Conservation (phyloP, 2,888 invertebrate species). For the Epinotia nisella region DNA sequence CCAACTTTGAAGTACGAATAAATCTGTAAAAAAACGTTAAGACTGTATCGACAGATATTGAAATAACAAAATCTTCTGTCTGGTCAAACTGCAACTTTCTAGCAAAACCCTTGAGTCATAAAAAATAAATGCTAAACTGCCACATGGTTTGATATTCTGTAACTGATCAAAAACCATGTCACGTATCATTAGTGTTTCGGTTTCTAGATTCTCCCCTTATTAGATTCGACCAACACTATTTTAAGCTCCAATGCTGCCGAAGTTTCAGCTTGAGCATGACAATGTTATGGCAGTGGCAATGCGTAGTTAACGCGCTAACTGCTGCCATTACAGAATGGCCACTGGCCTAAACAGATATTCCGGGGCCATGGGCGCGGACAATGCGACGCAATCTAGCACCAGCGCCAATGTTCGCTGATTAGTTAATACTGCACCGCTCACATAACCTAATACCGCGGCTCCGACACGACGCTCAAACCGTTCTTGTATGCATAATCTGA, state of each 20-base stretch:
- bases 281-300: slow-evolving; percentile 44
- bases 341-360: slow-evolving; percentile 84
- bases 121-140: background rate
- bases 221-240: background rate
- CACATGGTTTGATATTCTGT: background rate
- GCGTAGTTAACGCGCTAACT: slow-evolving; percentile 71
- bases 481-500: slow-evolving; percentile 84
- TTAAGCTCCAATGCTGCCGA: slow-evolving; percentile 4
- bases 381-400: slow-evolving; percentile 80
- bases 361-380: slow-evolving; percentile 80
- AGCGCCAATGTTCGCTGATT: slow-evolving; percentile 81
- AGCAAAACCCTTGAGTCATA: background rate
- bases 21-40: background rate
- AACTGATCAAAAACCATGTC: too few relatives aligned
- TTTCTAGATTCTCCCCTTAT: slow-evolving; percentile 1
- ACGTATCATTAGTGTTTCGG: background rate
- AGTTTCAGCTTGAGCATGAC: slow-evolving; percentile 42
- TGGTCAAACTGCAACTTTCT: background rate
- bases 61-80: background rate
- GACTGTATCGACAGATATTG: background rate
- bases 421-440: slow-evolving; percentile 80
- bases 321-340: slow-evolving; percentile 79
- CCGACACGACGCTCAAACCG: slow-evolving; percentile 68
- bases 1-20: background rate
- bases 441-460: slow-evolving; percentile 74